Percentiles rank a stretch among this genome's conserved stretches.
These are phyloP conservation scores for Lasiurus cinereus DNA, from an alignment of 2,113 vertebrate genomes.

Conservation along the genomic window DNA sequence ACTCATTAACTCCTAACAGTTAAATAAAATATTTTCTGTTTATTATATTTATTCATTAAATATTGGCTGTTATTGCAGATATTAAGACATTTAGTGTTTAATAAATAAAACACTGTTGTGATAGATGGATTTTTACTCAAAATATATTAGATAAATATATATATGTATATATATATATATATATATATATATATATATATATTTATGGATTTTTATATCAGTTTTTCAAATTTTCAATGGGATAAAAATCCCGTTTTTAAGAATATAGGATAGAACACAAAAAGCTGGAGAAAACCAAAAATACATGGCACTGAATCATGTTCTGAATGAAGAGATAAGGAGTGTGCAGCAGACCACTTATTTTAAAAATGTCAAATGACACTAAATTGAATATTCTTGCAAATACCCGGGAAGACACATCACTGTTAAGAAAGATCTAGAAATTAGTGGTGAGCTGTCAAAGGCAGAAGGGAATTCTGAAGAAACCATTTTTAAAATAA, in stretches of 20 bases:
- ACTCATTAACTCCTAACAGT: not conserved
- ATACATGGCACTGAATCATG: not conserved
- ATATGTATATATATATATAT: too few species aligned
- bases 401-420: not conserved
- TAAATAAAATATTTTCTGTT: not conserved
- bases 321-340: conserved; percentile 9
- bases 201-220: not conserved
- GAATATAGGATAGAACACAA: not conserved
- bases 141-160: too few species aligned
- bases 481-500: conserved; percentile 46
- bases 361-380: conserved; percentile 39
- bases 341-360: not conserved
- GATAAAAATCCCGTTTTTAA: not conserved
- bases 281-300: not conserved
- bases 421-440: conserved; percentile 24
- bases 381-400: conserved; percentile 9
- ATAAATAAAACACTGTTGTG: not conserved
- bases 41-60: not conserved
- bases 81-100: not conserved
- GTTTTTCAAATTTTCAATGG: not conserved
- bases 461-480: conserved; percentile 23
- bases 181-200: too few species aligned
- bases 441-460: conserved; percentile 39
- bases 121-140: not conserved
- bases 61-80: not conserved